Percentiles rank a stretch among this genome's conserved stretches.
phyloP scores from a whole-genome alignment of 2,797 vertebrate genomes.

The Spheniscus humboldti region DNA sequence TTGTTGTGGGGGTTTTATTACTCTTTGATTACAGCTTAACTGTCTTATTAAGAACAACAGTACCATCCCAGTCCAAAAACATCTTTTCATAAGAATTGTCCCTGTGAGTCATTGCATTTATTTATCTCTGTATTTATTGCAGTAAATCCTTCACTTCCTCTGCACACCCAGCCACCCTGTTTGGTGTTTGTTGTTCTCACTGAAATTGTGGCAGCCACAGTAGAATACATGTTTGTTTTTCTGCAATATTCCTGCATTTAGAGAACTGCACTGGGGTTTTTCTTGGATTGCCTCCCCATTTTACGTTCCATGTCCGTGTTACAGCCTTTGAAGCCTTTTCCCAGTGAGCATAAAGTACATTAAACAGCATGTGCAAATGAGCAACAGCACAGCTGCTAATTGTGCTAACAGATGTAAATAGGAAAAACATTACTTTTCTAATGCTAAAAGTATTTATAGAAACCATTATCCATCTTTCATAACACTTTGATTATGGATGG shows the following conservation, averaged over 20 bases:
- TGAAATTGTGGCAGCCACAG: not conserved
- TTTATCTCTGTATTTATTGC: slow-evolving; percentile 4
- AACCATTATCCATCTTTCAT: not conserved
- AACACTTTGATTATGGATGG: not conserved
- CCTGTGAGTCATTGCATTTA: slow-evolving; percentile 12
- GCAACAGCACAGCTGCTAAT: slow-evolving; percentile 18
- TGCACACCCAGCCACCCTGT: not conserved
- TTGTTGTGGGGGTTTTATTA: not conserved
- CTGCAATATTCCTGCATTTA: not conserved
- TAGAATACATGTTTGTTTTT: not conserved
- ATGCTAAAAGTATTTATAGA: slow-evolving; percentile 35
- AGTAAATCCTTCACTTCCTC: slow-evolving; percentile 23
- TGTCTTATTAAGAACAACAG: not conserved
- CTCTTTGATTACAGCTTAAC: not conserved
- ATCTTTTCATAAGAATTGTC: not conserved
- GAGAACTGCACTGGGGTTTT: not conserved
- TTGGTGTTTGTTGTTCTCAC: not conserved
- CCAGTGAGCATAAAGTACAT: not conserved
- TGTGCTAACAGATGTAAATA: slow-evolving; percentile 24
- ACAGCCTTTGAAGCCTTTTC: not conserved
- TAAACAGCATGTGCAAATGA: not conserved
- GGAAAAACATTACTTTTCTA: not conserved
- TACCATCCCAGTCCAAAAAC: not conserved
- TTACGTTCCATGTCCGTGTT: not conserved
- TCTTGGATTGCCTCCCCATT: not conserved